Evolutionary conservation across 2,113 vertebrate species (phyloP), one percentile per base, ranked within the genome.

Genomic region (Garra rufa): DNA sequence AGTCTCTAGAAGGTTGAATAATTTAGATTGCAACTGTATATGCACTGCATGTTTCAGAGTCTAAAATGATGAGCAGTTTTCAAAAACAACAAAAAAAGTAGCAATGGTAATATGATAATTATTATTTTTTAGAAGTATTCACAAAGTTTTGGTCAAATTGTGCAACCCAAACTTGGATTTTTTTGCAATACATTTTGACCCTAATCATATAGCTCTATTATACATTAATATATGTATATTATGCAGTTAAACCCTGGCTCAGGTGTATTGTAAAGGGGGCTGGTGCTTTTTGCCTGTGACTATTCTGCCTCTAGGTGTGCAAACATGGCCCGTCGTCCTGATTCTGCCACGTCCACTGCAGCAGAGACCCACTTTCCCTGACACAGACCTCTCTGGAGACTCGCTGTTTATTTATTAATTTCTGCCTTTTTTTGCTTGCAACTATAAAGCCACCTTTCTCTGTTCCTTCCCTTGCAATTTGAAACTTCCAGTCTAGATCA

Each of bases 281-380:
- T 26, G 55, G 65, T 65, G 26, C 77, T 85, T 85, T 84, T 74
- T 13, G 11, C 41, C 81, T 83, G 86, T 83, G 86, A 85, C 85
- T 55, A 44, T 83, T 69, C 79, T 65, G 88, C 86, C 87, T 86
- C 59, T 30, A 81, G 89, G 88, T 83, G 85, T 81, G 81, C 59
- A 43, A 82, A 92, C 90, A 87, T 89, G 90, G 86, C 76, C 87
- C 74, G 79, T n/a, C n/a, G 75, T 90, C 89, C 90, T 85, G 78
- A 89, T 89, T 92, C 82, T 89, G 87, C 88, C 86, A 84, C 8
- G 80, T 57, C 70, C 86, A 88, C 81, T 82, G 52, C 84, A 84
- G 88, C 92, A 70, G 80, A 92, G 89, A 89, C 90, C 91, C 88
- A 90, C 81, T 94, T 94, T 88, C 69, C 91, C 82, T 82, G 76